Evolutionary conservation across 30 jellyfish, hydroid and myxozoan species (phyloP), one percentile per base, ranked within the genome.

Genomic region (Calvadosia cruxmelitensis): DNA sequence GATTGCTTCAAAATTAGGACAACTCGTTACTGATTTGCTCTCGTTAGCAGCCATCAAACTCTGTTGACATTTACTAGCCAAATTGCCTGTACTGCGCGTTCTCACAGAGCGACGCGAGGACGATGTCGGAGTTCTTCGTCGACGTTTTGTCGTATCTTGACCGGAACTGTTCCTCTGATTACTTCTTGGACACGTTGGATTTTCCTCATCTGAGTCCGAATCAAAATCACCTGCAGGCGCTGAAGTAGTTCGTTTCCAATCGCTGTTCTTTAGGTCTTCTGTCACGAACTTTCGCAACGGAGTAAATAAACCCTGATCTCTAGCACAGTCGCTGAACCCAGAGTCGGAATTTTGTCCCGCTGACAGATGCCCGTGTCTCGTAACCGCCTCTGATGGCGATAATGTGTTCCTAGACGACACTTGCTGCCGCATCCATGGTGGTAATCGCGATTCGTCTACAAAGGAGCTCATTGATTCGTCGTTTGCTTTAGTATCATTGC

Each of bases 1-100:
- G 50, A 49, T 70, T 27, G 77, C 48, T 15, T 69, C 78, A 68
- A 73, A 74, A 69, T 72, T 80, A 0, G 93, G 93, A 34, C 93
- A 80, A 52, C 93, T 80, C 20, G 42, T 42, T 1, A 80, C 65
- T 34, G 73, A 42, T 3, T 53, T 36, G 2, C n/a, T 42, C 20
- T 42, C 57, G 20, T 42, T 20, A 42, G 57, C 20, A 5, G 57
- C 10, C 20, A 20, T 5, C 20, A 42, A 42, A 42, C 57, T 42
- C 20, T 42, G 57, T 42, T 5, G 20, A 42, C 57, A 42, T 42
- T 42, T 42, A 20, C 57, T 42, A 42, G 57, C 57, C 20, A 42
- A 42, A 42, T 20, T 42, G 10, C 57, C 57, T 5, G 57, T 42
- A 20, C 57, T 42, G 57, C 57, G 57, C 10, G 57, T 42, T 42